These are phyloP conservation scores for Osmerus eperlanus DNA, from an alignment of 2,113 vertebrate genomes.

Conservation along the genomic window DNA sequence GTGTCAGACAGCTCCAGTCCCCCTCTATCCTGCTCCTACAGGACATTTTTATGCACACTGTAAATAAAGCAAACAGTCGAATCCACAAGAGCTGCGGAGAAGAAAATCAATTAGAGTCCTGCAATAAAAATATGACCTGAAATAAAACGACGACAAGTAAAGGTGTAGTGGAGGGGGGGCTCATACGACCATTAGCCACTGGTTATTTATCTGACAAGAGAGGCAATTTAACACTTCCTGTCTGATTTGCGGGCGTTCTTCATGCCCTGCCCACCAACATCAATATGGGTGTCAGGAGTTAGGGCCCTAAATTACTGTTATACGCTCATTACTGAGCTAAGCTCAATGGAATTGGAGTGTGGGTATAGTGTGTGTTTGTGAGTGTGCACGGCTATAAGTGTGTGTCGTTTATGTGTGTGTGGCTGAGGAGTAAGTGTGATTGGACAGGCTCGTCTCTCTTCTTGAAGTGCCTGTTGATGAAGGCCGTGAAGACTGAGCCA, in stretches of 20 bases:
- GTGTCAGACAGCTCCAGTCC: not conserved
- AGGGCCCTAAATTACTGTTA: constrained; percentile 52
- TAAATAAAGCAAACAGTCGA: constrained; percentile 22
- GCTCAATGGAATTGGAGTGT: constrained; percentile 39
- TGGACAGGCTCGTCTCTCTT: constrained; percentile 44
- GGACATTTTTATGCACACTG: not conserved
- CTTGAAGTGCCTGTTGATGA: constrained; percentile 55
- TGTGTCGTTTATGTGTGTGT: constrained; percentile 1
- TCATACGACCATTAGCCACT: constrained; percentile 49
- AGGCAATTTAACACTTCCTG: constrained; percentile 57
- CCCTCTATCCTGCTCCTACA: not conserved
- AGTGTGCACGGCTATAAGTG: constrained; percentile 9
- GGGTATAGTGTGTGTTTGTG: constrained; percentile 15
- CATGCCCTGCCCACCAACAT: constrained; percentile 58
- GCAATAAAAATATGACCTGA: constrained; percentile 32
- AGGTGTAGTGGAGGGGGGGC: constrained; percentile 12
- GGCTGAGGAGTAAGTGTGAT: constrained; percentile 10
- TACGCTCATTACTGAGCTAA: constrained; percentile 58
- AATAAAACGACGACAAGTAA: constrained; percentile 19
- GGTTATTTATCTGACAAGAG: constrained; percentile 65
- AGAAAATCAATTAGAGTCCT: constrained; percentile 28
- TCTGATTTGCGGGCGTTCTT: constrained; percentile 64
- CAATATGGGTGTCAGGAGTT: constrained; percentile 53
- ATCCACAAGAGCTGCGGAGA: not conserved
- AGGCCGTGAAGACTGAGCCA: constrained; percentile 48